Conservation (phyloP, 2,113 vertebrate genomes). For the Spea bombifrons region DNA sequence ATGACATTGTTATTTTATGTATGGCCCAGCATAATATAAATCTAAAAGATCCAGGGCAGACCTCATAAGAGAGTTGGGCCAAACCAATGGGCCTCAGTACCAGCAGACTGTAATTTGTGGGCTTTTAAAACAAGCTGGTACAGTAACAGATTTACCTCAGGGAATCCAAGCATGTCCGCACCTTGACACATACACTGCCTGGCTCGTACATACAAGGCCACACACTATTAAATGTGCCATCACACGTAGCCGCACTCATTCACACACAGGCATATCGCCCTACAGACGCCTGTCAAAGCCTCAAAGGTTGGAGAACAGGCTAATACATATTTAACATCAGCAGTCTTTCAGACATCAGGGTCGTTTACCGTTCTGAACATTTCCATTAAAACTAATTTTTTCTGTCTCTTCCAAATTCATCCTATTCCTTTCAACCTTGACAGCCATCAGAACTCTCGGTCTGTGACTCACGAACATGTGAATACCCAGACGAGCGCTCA, state of each 20-base stretch:
- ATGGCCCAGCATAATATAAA: too few species aligned
- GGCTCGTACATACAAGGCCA: too few species aligned
- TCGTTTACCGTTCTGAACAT: slow-evolving; percentile 1
- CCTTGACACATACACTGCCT: too few species aligned
- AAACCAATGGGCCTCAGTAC: too few species aligned
- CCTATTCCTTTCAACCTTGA: neutral
- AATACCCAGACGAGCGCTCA: slow-evolving; percentile 10
- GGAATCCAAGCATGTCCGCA: too few species aligned
- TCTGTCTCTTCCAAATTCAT: neutral
- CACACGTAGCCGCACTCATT: neutral
- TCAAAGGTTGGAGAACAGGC: neutral
- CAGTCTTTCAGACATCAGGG: neutral
- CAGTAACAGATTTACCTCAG: too few species aligned
- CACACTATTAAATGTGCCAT: neutral
- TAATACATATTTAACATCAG: neutral
- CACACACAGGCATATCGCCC: neutral
- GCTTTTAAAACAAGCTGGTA: too few species aligned
- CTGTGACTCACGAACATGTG: neutral
- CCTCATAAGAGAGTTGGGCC: too few species aligned
- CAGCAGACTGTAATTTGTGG: too few species aligned
- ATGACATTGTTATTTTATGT: too few species aligned
- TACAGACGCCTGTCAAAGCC: neutral
- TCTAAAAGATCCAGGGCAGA: too few species aligned
- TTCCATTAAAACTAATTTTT: slow-evolving; percentile 21
- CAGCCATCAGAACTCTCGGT: neutral